Base-by-base conservation (phyloP, 1,140 invertebrate species). In the Eumeta japonica region DNA sequence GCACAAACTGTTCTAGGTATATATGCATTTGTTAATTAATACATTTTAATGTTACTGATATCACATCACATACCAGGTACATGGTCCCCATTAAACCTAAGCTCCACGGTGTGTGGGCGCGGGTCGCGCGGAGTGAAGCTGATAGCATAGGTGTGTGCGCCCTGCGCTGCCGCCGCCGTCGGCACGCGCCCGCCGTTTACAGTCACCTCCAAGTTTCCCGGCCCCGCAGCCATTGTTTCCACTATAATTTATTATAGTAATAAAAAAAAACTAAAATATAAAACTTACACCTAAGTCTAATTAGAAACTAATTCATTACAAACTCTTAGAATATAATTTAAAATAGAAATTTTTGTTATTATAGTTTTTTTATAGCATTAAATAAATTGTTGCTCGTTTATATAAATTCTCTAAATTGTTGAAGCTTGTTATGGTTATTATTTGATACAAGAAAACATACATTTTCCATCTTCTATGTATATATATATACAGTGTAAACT, bases 131-230 rank as follows among this genome's bases (percentile, higher is more conserved):
- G 96, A 10, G 92, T 94, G 67, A 98, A 99, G 5, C 92, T 93
- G 45, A 99, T 97, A 27, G 96, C 95, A 67, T 98, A 99, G 0
- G 90, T 90, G 58, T 97, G 94, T 16, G 92, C 87, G 28, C 93
- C 93, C 60, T 97, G 89, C 10, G 92, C 90, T 65, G 94, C 90
- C 5, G 96, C 94, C 18, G 92, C 93, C 4, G 94, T 98, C 1
- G 94, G 92, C 16, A 96, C 92, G 43, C 92, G 84, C 0, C 95
- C 96, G 28, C 93, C 92, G 53, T 96, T 97, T 2, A 99, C 94
- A 0, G 93, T 94, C 16, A 98, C 94, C 70, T 98, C 96, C 28
- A 99, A 72, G 72, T 97, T 97, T 7, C 97, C 97, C 84, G 92
- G 79, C 16, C 97, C 97, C 16, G 94, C 94, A 74, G 94, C 89